Evolutionary conservation across 2,888 invertebrate genomes (phyloP).

Genomic region (Leucophora obtusa): DNA sequence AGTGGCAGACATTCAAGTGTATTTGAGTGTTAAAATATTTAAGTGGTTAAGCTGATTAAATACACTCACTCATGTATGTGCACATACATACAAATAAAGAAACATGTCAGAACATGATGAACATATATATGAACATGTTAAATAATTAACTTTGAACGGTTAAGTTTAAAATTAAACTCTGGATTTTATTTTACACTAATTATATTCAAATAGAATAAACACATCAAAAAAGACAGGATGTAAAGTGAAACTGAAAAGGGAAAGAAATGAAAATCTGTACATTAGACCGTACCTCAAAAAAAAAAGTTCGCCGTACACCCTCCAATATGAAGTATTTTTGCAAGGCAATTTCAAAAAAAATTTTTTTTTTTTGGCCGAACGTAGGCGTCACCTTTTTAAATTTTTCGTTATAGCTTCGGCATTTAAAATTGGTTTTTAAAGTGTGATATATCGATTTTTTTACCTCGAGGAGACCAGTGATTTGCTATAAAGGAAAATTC

Average conservation of each 20-base stretch:
- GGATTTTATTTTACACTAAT: constrained; percentile 44
- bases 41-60: constrained; percentile 60
- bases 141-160: constrained; percentile 13
- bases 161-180: constrained; percentile 45
- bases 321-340: too few species aligned
- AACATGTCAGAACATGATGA: constrained; percentile 1
- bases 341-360: too few species aligned
- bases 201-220: constrained; percentile 24
- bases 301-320: too few species aligned
- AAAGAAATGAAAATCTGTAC: background rate
- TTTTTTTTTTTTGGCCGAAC: too few species aligned
- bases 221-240: background rate
- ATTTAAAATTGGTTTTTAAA: too few species aligned
- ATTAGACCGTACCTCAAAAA: too few species aligned
- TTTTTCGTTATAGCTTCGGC: too few species aligned
- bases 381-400: too few species aligned
- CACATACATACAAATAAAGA: background rate
- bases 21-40: constrained; percentile 59
- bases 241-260: background rate
- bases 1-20: constrained; percentile 57
- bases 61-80: constrained; percentile 1
- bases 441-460: too few species aligned
- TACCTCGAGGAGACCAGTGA: too few species aligned
- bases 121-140: background rate
- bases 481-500: too few species aligned